These are phyloP conservation scores for Sclerodermus sp. DNA, from an alignment of 2,888 invertebrate species.

Conservation along the genomic window DNA sequence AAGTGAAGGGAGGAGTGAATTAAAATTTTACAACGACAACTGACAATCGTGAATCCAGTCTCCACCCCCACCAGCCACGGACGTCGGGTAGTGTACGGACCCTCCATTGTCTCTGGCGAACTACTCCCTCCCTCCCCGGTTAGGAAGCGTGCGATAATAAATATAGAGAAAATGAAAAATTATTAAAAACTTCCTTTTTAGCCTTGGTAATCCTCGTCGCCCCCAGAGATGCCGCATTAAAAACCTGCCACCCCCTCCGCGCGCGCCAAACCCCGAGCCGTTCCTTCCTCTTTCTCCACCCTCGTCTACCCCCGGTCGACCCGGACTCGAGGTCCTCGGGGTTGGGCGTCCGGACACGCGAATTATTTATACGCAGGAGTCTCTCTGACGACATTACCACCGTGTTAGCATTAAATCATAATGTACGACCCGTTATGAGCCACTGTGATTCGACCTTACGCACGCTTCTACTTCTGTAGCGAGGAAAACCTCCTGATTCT, in stretches of 20 bases:
- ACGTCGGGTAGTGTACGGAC: slow-evolving; percentile 29
- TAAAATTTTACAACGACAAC: slow-evolving; percentile 49
- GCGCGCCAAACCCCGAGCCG: slow-evolving; percentile 1
- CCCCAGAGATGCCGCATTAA: slow-evolving; percentile 57
- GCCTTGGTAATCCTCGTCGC: slow-evolving; percentile 56
- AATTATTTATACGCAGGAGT: slow-evolving; percentile 58
- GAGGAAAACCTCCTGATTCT: no score
- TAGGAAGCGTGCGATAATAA: slow-evolving; percentile 57
- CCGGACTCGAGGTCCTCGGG: slow-evolving; percentile 42
- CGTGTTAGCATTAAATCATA: slow-evolving; percentile 59
- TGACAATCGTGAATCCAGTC: slow-evolving; percentile 38
- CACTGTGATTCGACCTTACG: slow-evolving; percentile 48
- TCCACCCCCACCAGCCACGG: slow-evolving; percentile 16
- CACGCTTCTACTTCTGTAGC: slow-evolving; percentile 12
- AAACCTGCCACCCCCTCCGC: slow-evolving; percentile 38
- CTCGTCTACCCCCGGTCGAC: slow-evolving; percentile 20
- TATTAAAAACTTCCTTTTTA: slow-evolving; percentile 59
- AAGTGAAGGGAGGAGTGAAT: slow-evolving; percentile 33
- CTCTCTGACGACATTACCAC: slow-evolving; percentile 58
- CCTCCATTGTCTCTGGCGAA: slow-evolving; percentile 49
- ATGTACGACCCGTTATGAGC: slow-evolving; percentile 56
- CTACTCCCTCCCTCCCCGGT: slow-evolving; percentile 39
- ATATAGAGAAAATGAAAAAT: slow-evolving; percentile 59
- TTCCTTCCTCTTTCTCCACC: slow-evolving; percentile 14
- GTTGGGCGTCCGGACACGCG: slow-evolving; percentile 55